These are phyloP conservation scores for Holotrichia oblita DNA, from an alignment of 1,140 invertebrate species.

Conservation along the genomic window DNA sequence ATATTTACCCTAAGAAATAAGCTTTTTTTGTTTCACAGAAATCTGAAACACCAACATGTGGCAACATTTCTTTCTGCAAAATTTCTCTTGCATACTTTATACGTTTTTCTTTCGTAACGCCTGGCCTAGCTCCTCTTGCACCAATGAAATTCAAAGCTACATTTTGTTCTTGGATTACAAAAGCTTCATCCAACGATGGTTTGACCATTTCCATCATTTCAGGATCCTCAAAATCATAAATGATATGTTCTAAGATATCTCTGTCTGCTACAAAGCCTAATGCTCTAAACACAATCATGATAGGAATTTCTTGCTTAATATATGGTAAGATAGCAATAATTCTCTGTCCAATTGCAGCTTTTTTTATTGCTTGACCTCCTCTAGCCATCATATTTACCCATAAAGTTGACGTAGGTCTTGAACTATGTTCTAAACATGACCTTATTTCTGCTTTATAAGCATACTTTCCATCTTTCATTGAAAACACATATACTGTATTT, in stretches of 20 bases:
- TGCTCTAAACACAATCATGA: constrained; percentile 98
- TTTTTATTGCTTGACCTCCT: constrained; percentile 93
- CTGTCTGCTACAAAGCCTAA: constrained; percentile 98
- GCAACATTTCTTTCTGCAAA: constrained; percentile 99
- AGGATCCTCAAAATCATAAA: constrained; percentile 98
- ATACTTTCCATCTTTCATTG: constrained; percentile 98
- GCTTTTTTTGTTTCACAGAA: constrained; percentile 99
- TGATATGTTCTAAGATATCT: constrained; percentile 98
- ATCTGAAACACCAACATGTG: constrained; percentile 98
- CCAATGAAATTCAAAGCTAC: constrained; percentile 99
- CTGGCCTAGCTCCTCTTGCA: constrained; percentile 92
- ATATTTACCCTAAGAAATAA: constrained; percentile 85
- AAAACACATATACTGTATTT: constrained; percentile 99
- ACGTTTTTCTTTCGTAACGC: constrained; percentile 98
- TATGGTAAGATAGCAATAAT: constrained; percentile 98
- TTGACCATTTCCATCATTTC: constrained; percentile 99
- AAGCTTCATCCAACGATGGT: constrained; percentile 98
- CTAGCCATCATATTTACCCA: constrained; percentile 99
- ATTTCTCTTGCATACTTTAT: constrained; percentile 99
- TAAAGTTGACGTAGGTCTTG: constrained; percentile 93
- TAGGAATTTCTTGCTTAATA: constrained; percentile 99
- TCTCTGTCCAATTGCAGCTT: constrained; percentile 96
- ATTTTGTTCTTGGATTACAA: constrained; percentile 99
- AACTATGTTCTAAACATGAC: constrained; percentile 94
- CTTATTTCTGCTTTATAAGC: constrained; percentile 97